Percentiles rank a stretch among this genome's conserved stretches.
phyloP scores from a whole-genome alignment of 2,113 vertebrate genomes.

The Pseudonaja textilis region DNA sequence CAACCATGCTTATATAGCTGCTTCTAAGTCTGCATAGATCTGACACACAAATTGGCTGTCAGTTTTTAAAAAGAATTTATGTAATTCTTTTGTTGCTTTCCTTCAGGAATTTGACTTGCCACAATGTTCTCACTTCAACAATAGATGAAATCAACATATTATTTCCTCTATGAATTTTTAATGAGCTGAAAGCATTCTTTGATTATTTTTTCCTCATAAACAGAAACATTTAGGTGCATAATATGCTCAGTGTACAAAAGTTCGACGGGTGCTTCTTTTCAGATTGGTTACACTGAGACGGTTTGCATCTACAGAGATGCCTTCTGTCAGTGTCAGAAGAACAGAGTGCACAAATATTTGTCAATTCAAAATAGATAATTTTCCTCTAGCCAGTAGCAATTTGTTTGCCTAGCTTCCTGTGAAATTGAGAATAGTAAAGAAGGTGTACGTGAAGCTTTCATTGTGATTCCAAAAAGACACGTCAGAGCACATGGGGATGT shows the following conservation, averaged over 20 bases:
- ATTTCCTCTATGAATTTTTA: not conserved
- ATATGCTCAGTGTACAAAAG: not conserved
- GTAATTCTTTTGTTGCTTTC: not conserved
- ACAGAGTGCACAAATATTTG: not conserved
- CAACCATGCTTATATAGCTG: not conserved
- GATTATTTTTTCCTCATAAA: not conserved
- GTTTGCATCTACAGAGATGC: not conserved
- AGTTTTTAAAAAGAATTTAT: not conserved
- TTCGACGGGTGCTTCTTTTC: not conserved
- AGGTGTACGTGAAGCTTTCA: not conserved
- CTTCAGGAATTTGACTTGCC: not conserved
- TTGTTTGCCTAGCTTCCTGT: not conserved
- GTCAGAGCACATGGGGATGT: not conserved
- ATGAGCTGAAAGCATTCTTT: not conserved
- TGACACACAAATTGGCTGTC: not conserved
- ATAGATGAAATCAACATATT: not conserved
- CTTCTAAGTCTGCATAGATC: not conserved
- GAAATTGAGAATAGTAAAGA: not conserved
- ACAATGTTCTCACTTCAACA: not conserved
- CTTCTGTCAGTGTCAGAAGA: not conserved
- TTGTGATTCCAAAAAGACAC: not conserved
- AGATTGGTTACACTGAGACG: not conserved
- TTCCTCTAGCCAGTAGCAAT: not conserved
- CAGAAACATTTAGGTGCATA: not conserved
- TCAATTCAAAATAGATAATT: not conserved